phyloP scores from a whole-genome alignment of 2,113 vertebrate genomes.

The Xiphias gladius region DNA sequence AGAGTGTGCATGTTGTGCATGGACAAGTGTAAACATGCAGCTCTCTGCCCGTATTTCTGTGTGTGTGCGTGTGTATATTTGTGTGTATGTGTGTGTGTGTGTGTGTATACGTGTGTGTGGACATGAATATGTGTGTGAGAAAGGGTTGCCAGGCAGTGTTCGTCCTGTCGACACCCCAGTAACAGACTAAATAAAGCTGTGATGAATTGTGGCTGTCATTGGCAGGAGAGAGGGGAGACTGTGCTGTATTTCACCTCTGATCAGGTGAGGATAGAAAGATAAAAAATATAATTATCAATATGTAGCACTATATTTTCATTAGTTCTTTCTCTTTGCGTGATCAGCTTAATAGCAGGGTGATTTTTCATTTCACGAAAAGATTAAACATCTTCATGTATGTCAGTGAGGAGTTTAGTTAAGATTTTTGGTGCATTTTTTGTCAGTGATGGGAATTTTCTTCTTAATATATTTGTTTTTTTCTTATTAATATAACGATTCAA shows the following conservation, averaged over 20 bases:
- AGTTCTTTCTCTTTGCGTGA: slow-evolving; percentile 70
- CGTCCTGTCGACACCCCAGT: slow-evolving; percentile 81
- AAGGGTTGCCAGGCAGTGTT: slow-evolving; percentile 70
- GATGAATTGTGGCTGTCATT: slow-evolving; percentile 83
- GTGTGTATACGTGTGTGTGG: no score
- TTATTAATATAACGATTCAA: slow-evolving; percentile 39
- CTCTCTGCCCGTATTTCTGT: slow-evolving; percentile 13
- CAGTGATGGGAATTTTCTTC: slow-evolving; percentile 31
- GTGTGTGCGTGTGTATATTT: not conserved
- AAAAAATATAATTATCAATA: slow-evolving; percentile 83
- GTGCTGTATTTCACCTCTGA: slow-evolving; percentile 76
- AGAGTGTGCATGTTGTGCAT: slow-evolving; percentile 23
- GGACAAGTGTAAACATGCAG: slow-evolving; percentile 39
- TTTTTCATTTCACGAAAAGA: slow-evolving; percentile 78
- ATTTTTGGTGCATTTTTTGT: slow-evolving; percentile 15
- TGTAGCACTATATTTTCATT: slow-evolving; percentile 83
- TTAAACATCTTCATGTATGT: slow-evolving; percentile 74
- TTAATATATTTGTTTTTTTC: slow-evolving; percentile 28
- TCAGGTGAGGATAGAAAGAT: slow-evolving; percentile 80
- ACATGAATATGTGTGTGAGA: no score
- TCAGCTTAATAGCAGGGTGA: slow-evolving; percentile 76
- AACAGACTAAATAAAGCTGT: slow-evolving; percentile 85
- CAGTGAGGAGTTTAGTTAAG: slow-evolving; percentile 49
- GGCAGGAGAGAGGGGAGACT: slow-evolving; percentile 68
- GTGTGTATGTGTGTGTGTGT: not conserved